A percentile compares a stretch with the other conserved stretches of the same genome.
Conservation (phyloP, 1,140 invertebrate genomes). For the Holotrichia oblita region DNA sequence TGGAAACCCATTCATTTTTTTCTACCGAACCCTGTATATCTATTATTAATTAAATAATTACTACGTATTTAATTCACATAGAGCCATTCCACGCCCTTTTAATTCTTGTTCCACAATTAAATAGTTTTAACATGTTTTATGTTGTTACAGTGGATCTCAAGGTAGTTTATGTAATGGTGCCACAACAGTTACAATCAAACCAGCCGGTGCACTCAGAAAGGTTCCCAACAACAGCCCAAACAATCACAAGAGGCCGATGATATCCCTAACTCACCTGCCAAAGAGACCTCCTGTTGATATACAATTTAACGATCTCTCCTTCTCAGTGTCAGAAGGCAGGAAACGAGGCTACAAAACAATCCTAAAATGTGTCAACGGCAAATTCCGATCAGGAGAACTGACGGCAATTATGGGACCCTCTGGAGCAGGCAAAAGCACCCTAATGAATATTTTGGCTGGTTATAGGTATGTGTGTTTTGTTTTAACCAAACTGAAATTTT, state of each 20-base stretch:
- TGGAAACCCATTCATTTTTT: too few relatives aligned
- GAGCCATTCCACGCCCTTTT: too few relatives aligned
- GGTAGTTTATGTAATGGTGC: conserved; percentile 77
- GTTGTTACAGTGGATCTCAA: conserved; percentile 70
- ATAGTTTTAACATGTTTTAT: neutral
- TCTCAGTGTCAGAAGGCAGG: conserved; percentile 84
- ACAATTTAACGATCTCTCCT: conserved; percentile 84
- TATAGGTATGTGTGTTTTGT: conserved; percentile 69
- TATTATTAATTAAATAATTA: too few relatives aligned
- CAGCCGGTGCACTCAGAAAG: conserved; percentile 69
- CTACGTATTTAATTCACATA: too few relatives aligned
- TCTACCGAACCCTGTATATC: too few relatives aligned
- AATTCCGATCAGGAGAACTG: conserved; percentile 79
- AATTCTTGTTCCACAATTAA: neutral
- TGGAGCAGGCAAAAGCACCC: conserved; percentile 91
- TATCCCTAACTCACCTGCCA: conserved; percentile 78
- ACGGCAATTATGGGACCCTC: conserved; percentile 95
- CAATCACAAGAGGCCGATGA: conserved; percentile 59
- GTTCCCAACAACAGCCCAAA: conserved; percentile 73
- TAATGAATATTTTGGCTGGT: conserved; percentile 90
- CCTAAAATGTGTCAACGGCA: conserved; percentile 85
- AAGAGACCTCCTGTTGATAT: conserved; percentile 87
- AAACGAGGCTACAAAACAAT: conserved; percentile 83
- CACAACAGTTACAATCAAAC: conserved; percentile 62
- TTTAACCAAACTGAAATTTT: too few relatives aligned